Base-by-base conservation (phyloP, 2,888 invertebrate species). In the Chrysotoxum bicinctum region DNA sequence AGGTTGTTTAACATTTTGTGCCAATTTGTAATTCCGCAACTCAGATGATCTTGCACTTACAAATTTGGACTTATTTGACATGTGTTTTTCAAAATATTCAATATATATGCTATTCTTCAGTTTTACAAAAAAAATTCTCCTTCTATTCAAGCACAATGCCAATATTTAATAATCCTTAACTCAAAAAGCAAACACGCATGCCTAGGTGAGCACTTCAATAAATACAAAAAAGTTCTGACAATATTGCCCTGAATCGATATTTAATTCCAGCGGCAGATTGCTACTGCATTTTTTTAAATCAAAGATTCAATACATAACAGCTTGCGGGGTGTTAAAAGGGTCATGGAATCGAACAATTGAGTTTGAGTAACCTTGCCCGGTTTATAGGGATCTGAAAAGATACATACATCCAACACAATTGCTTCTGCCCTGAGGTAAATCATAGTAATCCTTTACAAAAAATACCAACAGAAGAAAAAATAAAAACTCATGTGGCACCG, bases 171-270 rank as follows among this genome's bases (percentile, higher is more conserved):
- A 69, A 66, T 73, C 64, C 54, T 74, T 66, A 54, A 7, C 64
- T 45, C 10, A n/a, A 43, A 43, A 43, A 43, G 43, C 43, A 43
- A 43, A 43, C 43, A n/a, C 40, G 1, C 40, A 40, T 40, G 70
- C 60, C 52, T 50, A 78, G 69, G 69, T 79, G 70, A 78, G 78
- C 82, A 60, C 56, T 52, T 35, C 66, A 66, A 7, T n/a, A 26
- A 26, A n/a, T n/a, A n/a, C n/a, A 30, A 52, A 9, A 54, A 9
- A 26, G 30, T 54, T 19, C 66, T 50, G 50, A 30, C 32, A 50
- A 48, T 52, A 76, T 74, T 73, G 56, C 56, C 48, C 69, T 32
- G 56, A 45, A 84, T 84, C 78, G 78, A 73, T 83, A 48, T 78
- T 84, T 84, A 74, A 62, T 78, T 83, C 73, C 74, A 74, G 60